phyloP scores from a whole-genome alignment of 2,797 vertebrate genomes.

The Gymnoscopelus braueri region DNA sequence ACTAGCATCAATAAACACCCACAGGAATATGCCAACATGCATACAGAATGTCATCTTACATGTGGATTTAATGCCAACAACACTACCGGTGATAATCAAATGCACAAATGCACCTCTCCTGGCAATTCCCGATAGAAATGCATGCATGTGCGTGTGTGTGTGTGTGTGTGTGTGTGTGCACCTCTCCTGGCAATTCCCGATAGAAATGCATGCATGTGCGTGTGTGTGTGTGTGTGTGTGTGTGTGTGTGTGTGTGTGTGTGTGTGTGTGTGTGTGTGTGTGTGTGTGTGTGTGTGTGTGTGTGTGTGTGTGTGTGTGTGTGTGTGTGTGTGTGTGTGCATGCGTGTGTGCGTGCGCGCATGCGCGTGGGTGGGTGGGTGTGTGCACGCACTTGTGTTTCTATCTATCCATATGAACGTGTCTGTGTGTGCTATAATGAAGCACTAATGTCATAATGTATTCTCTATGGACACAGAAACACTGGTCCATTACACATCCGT shows the following conservation, averaged over 20 bases:
- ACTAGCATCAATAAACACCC: slow-evolving; percentile 38
- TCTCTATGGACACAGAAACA: slow-evolving; percentile 46
- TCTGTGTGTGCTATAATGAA: slow-evolving; percentile 23
- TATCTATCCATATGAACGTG: background rate
- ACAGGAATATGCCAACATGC: slow-evolving; percentile 27
- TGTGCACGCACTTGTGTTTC: slow-evolving; percentile 11
- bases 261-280: slow-evolving; percentile 18
- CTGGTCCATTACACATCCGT: slow-evolving; percentile 51
- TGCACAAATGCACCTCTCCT: slow-evolving; percentile 21
- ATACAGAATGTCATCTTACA: slow-evolving; percentile 1
- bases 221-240: slow-evolving; percentile 27
- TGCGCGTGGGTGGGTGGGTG: slow-evolving; percentile 16
- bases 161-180: slow-evolving; percentile 20
- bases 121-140: slow-evolving; percentile 19
- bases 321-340: slow-evolving; percentile 8
- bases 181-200: slow-evolving; percentile 14
- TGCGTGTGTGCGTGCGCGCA: slow-evolving; percentile 16
- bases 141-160: slow-evolving; percentile 16
- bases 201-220: slow-evolving; percentile 7
- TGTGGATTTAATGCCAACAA: slow-evolving; percentile 3
- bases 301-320: slow-evolving; percentile 21
- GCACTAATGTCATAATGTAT: slow-evolving; percentile 58
- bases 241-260: slow-evolving; percentile 23
- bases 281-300: slow-evolving; percentile 9
- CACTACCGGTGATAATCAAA: slow-evolving; percentile 19